These are phyloP conservation scores for Leptobrachium ailaonicum DNA, from an alignment of 2,113 vertebrate species.

Conservation along the genomic window DNA sequence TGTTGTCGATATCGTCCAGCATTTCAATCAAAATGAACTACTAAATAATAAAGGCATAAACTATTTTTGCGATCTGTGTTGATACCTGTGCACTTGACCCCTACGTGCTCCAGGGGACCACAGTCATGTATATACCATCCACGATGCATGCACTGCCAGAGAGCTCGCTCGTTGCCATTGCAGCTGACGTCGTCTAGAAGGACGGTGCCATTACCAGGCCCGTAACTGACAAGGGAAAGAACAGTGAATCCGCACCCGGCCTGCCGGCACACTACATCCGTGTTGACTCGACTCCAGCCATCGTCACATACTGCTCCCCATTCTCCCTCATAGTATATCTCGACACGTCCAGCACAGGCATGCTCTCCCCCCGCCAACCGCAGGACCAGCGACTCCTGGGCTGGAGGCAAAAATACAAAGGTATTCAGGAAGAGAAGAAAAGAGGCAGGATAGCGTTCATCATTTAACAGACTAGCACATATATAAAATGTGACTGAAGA, in stretches of 20 bases:
- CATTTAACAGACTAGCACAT: too few relatives aligned
- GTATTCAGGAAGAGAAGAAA: neutral
- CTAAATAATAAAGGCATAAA: too few relatives aligned
- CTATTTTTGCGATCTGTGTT: neutral
- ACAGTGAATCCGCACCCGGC: slow-evolving; percentile 1
- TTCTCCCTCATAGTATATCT: slow-evolving; percentile 4
- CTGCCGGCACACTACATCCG: slow-evolving; percentile 25
- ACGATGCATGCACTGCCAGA: slow-evolving; percentile 4
- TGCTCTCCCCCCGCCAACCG: slow-evolving; percentile 16
- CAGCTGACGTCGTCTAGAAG: slow-evolving; percentile 20
- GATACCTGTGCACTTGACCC: slow-evolving; percentile 25
- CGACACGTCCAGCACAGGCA: slow-evolving; percentile 26
- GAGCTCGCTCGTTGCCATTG: neutral
- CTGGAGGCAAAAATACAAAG: neutral
- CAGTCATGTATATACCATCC: slow-evolving; percentile 16
- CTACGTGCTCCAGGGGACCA: slow-evolving; percentile 1
- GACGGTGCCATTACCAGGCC: slow-evolving; percentile 3
- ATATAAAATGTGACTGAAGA: too few relatives aligned
- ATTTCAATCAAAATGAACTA: too few relatives aligned
- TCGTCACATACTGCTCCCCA: slow-evolving; percentile 39
- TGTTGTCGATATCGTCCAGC: too few relatives aligned
- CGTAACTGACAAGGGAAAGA: neutral
- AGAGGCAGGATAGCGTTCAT: too few relatives aligned
- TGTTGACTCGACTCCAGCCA: slow-evolving; percentile 18
- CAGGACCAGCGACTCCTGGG: neutral